Base-by-base conservation (phyloP, 2,113 vertebrate species). In the Turdus rufiventris region DNA sequence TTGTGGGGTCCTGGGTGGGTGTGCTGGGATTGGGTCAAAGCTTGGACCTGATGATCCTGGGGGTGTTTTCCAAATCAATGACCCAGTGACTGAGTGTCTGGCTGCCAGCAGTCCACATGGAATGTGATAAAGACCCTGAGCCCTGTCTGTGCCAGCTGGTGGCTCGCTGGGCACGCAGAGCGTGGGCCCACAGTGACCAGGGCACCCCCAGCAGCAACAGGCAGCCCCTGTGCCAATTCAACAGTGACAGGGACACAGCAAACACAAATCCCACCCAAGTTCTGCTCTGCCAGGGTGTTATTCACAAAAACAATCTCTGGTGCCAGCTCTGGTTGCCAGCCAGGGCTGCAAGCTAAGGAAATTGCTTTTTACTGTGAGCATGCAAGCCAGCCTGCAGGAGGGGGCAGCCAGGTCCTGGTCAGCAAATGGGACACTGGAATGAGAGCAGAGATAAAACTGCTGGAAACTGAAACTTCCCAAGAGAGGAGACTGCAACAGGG, bases 311-410 rank as follows among this genome's bases (percentile, higher is more conserved):
- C 89, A 93, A 18, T 45, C 76, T 71, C 93, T 51, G 68, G 67
- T 73, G 93, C 94, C 94, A 96, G 76, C 60, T 34, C 89, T 92
- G 86, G 63, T 66, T 95, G 29, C 25, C 93, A 95, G 86, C 79
- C 86, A 96, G 80, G 72, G 71, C 82, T 93, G 65, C 74, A 85
- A 58, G 65, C 5, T 65, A 42, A 95, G 91, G 89, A 66, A 88
- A 73, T 40, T 92, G 83, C 89, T 63, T 96, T 92, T 90, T 68
- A 26, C 7, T 40, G 14, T 1, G 12, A 83, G 82, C 5, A 4
- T 43, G 82, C 0, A 9, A 78, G 58, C 8, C 31, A 93, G 16
- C 57, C 20, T 28, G 71, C 78, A 26, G 85, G 56, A 53, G 24
- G 5, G 88, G 77, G 88, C 16, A 89, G 82, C 25, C 56, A 1